Conservation (phyloP, 2,888 invertebrate genomes). For the Yponomeuta malinellus region DNA sequence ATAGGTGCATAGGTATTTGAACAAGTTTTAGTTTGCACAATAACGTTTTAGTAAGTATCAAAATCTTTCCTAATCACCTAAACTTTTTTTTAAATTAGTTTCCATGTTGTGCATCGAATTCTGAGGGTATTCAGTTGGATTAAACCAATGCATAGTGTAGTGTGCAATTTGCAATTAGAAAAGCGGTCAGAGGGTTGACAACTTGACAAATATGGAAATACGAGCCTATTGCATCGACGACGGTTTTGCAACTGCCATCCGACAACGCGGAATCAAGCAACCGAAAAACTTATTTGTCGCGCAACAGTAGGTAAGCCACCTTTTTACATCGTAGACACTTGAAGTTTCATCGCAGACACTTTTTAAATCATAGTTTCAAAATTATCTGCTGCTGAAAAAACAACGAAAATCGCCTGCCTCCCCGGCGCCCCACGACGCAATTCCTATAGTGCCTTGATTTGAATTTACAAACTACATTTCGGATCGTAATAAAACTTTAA, state of each 20-base stretch:
- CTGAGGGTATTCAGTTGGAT: background rate
- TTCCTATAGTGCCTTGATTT: too few species aligned
- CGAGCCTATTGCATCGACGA: constrained; percentile 8
- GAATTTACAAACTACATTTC: too few species aligned
- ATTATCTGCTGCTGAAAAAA: too few species aligned
- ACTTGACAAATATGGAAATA: constrained; percentile 4
- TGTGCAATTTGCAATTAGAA: background rate
- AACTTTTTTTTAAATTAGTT: background rate
- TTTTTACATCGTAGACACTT: background rate
- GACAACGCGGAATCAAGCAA: background rate
- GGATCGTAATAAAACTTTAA: too few species aligned
- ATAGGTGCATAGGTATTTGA: background rate
- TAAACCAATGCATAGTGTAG: background rate
- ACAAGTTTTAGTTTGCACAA: constrained; percentile 6
- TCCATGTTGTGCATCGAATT: background rate
- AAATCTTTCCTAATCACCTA: background rate
- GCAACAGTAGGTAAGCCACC: background rate
- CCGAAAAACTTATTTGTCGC: background rate
- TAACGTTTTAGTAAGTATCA: background rate
- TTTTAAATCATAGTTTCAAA: too few species aligned
- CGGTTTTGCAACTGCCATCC: constrained; percentile 5
- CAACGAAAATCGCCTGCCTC: too few species aligned
- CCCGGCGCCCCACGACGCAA: too few species aligned
- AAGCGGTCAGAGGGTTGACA: constrained; percentile 4
- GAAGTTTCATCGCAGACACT: too few species aligned